Conservation (phyloP, 2,888 invertebrate genomes). For the Lepidochrysops patricia region DNA sequence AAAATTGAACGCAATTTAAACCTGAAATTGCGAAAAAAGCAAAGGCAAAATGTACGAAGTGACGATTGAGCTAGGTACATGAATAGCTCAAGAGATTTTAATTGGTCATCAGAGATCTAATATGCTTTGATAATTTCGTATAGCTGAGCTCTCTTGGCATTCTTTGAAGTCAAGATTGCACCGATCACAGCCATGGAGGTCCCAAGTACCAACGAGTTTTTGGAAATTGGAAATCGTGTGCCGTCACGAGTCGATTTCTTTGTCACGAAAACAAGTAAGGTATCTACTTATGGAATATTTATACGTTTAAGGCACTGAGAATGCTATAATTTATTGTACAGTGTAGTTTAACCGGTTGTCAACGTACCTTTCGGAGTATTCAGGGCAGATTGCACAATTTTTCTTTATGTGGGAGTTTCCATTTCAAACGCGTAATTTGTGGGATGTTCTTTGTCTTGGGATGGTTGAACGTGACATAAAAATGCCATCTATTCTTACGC, state of each 20-base stretch:
- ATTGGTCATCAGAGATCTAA: too few species aligned
- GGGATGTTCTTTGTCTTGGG: not conserved
- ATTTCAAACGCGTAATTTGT: constrained; percentile 3
- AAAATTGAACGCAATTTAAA: not conserved
- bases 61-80: not conserved
- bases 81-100: not conserved
- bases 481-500: not conserved
- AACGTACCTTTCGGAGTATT: constrained; percentile 23
- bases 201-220: not conserved
- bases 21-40: not conserved
- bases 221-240: not conserved
- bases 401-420: constrained; percentile 18
- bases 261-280: not conserved
- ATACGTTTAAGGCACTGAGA: not conserved
- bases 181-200: not conserved
- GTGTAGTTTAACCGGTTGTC: constrained; percentile 24
- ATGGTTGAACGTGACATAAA: not conserved
- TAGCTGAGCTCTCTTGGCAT: too few species aligned
- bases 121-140: too few species aligned
- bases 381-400: constrained; percentile 23
- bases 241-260: not conserved
- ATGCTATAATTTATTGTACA: constrained; percentile 10
- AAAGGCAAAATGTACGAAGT: not conserved
- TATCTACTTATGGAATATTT: constrained; percentile 4
- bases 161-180: too few species aligned